Conservation (phyloP, 2,113 vertebrate genomes). For the Lamprologus speciosus region DNA sequence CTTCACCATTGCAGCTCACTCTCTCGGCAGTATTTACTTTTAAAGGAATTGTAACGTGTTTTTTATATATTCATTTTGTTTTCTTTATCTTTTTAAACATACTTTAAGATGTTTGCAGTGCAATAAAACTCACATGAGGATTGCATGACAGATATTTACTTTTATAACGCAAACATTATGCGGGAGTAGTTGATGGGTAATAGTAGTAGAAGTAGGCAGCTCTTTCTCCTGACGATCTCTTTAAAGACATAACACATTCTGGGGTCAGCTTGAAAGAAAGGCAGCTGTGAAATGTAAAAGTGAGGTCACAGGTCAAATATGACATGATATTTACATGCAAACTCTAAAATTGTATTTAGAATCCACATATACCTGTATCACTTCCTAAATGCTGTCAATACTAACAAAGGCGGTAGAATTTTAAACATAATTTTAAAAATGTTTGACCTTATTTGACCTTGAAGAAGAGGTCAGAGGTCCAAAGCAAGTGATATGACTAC, state of each 20-base stretch:
- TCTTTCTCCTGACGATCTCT: background rate
- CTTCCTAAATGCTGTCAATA: background rate
- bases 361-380: background rate
- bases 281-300: background rate
- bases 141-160: background rate
- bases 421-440: background rate
- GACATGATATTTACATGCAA: background rate
- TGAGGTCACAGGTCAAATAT: background rate
- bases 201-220: background rate
- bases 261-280: background rate
- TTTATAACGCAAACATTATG: background rate
- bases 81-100: background rate
- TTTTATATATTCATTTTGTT: background rate
- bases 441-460: background rate
- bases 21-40: background rate
- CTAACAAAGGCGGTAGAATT: background rate
- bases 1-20: background rate
- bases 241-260: background rate
- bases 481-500: background rate
- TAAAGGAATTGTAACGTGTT: background rate
- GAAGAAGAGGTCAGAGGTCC: background rate
- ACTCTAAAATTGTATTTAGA: background rate
- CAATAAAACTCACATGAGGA: background rate
- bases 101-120: background rate
- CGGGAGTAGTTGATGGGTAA: background rate